Conservation (phyloP, 2,797 vertebrate species). For the Rallus crepitans region DNA sequence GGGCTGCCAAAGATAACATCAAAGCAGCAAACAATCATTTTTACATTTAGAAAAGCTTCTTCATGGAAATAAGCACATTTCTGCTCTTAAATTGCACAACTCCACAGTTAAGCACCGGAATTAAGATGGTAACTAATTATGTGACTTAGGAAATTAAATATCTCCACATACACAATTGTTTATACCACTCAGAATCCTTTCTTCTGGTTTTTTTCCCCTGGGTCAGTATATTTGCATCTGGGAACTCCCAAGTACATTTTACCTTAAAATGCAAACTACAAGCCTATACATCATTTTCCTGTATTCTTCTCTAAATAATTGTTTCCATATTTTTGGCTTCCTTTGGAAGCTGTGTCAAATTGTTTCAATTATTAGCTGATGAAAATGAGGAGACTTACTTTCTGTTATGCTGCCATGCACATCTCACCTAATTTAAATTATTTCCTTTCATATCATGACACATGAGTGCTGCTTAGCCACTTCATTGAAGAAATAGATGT, state of each 20-base stretch:
- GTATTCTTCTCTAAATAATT: slow-evolving; percentile 76
- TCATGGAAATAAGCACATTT: slow-evolving; percentile 7
- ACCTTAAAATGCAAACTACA: slow-evolving; percentile 68
- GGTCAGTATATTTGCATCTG: slow-evolving; percentile 27
- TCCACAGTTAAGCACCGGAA: neutral
- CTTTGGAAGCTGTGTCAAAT: slow-evolving; percentile 71
- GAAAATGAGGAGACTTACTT: slow-evolving; percentile 76
- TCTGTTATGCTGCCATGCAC: slow-evolving; percentile 49
- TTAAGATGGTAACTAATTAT: neutral
- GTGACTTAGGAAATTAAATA: neutral
- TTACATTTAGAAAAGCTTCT: slow-evolving; percentile 35
- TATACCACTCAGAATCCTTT: neutral
- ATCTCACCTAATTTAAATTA: slow-evolving; percentile 76
- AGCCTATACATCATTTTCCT: slow-evolving; percentile 57
- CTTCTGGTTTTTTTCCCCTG: neutral
- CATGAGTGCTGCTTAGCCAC: slow-evolving; percentile 62
- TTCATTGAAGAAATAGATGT: slow-evolving; percentile 53
- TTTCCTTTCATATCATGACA: slow-evolving; percentile 71
- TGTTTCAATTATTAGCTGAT: slow-evolving; percentile 82
- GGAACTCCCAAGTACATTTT: slow-evolving; percentile 64
- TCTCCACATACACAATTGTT: neutral
- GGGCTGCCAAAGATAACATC: neutral
- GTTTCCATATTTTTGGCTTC: slow-evolving; percentile 81
- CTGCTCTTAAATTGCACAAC: neutral
- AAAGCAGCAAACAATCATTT: neutral